Base-by-base conservation (phyloP, 2,113 vertebrate species). In the Rattus rattus region DNA sequence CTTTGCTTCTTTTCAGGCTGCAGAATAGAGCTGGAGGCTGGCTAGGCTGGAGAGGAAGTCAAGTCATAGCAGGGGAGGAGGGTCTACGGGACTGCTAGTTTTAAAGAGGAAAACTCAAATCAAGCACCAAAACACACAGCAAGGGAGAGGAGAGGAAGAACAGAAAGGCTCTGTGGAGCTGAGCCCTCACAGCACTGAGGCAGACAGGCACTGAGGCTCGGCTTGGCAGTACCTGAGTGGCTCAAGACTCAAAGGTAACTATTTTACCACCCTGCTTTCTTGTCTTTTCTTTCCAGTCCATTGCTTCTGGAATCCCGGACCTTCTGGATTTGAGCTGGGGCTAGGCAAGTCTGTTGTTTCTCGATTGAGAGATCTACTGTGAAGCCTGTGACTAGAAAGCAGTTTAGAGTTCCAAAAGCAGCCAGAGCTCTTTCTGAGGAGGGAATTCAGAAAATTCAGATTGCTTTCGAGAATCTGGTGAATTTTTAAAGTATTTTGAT, bases 171-270 rank as follows among this genome's bases (percentile, higher is more conserved):
- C 67, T 69, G 49, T 39, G 26, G 59, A 94, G 88, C n/a, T 30
- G 52, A 91, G 59, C 56, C 33, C 47, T 67, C n/a, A 47, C 14
- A 54, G 56, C 73, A 56, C 47, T 7, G 4, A 88, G 75, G 75
- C 83, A 88, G 65, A 72, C 17, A 16, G 72, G 63, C 43, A 65
- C n/a, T 90, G 30, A 94, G 70, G 61, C 49, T 77, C 36, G 80
- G 30, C 39, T 69, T 96, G 49, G 65, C 30, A 59, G 22, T 76
- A 96, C 67, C 69, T 5, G 17, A 88, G 59, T 83, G 39, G 16
- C 89, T 94, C 56, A 56, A 88, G 76, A 92, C 88, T 92, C 49
- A 69, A 43, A 94, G 95, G 95, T 94, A 96, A 92, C 76, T 80
- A 87, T 49, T 80, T 75, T n/a, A 69, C 49, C 49, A 36, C 49